These are phyloP conservation scores for Tragulus kanchil DNA, from an alignment of 2,113 vertebrate genomes.

Conservation along the genomic window DNA sequence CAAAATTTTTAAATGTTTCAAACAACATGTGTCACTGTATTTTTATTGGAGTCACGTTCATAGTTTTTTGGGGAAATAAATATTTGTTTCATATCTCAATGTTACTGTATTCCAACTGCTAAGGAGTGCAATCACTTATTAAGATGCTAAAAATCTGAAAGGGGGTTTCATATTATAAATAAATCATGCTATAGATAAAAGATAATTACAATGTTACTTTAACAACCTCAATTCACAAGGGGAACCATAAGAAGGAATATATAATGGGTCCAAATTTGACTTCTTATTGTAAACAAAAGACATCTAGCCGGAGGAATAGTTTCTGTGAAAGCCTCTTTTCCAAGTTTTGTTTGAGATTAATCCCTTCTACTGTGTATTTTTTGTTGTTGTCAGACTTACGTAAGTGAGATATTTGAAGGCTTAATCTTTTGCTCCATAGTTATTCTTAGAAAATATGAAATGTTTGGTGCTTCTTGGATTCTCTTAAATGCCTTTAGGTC, in stretches of 20 bases:
- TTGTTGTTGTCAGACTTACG: conserved; percentile 75
- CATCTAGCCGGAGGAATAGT: conserved; percentile 57
- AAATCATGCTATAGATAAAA: conserved; percentile 72
- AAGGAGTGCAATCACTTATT: conserved; percentile 27
- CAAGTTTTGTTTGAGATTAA: conserved; percentile 65
- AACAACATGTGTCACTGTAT: conserved; percentile 47
- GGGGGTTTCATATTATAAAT: conserved; percentile 60
- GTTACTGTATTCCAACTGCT: background rate
- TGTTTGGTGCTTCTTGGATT: conserved; percentile 44
- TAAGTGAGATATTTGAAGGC: conserved; percentile 75
- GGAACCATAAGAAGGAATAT: conserved; percentile 48
- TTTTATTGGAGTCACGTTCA: conserved; percentile 53
- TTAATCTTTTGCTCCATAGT: conserved; percentile 74
- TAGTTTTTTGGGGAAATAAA: conserved; percentile 48
- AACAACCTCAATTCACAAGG: conserved; percentile 60
- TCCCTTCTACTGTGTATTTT: conserved; percentile 68
- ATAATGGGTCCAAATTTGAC: conserved; percentile 60
- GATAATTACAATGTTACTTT: conserved; percentile 74
- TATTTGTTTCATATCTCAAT: conserved; percentile 60
- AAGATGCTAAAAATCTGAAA: conserved; percentile 54
- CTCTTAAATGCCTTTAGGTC: conserved; percentile 60
- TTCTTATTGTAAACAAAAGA: conserved; percentile 75
- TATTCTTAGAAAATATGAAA: conserved; percentile 74
- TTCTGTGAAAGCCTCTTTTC: conserved; percentile 68
- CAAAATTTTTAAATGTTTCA: conserved; percentile 46